Evolutionary conservation across 2,113 vertebrate genomes (phyloP), one percentile per base, ranked within the genome.

Genomic region (Lutjanus erythropterus): DNA sequence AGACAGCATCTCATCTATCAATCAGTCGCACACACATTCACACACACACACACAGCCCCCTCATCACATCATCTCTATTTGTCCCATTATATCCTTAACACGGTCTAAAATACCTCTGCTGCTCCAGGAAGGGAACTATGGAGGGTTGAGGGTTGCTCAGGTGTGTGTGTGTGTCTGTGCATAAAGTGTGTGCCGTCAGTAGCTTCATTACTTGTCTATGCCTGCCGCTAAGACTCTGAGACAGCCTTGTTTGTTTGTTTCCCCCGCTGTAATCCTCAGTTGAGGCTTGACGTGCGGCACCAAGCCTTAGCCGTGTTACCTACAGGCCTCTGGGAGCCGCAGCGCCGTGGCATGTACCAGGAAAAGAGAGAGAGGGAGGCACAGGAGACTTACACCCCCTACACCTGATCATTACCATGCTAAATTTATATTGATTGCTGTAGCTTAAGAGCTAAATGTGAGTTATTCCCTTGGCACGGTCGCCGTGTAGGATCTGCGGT

Each of bases 371-470:
- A 55, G 71, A 83, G 83, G 65, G 50, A 87, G 85, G 77, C 91
- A 77, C 85, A 31, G 60, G 77, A 91, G 91, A 92, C 69, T 77
- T 81, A 81, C 72, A 85, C 80, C 88, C 86, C 80, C 80, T 89
- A 86, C 84, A 91, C 88, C 86, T 92, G 91, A 94, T 95, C 91
- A 93, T 95, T 94, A 92, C 88, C 91, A 94, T 92, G 91, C 88
- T 93, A 94, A 93, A 94, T 95, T 95, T 91, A 89, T 95, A 94
- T 95, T 92, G 95, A 95, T 95, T 92, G 93, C 85, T 88, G 80
- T 67, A 91, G 91, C 90, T 94, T 93, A 93, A 91, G 91, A 90
- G 91, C 93, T 93, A 92, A 92, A 93, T 81, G 71, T 68, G 78
- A 93, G 92, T 83, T 84, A 90, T 91, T 95, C 93, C 94, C 94